Base-by-base conservation (phyloP, 2,888 invertebrate species). In the Lycaena phlaeas region DNA sequence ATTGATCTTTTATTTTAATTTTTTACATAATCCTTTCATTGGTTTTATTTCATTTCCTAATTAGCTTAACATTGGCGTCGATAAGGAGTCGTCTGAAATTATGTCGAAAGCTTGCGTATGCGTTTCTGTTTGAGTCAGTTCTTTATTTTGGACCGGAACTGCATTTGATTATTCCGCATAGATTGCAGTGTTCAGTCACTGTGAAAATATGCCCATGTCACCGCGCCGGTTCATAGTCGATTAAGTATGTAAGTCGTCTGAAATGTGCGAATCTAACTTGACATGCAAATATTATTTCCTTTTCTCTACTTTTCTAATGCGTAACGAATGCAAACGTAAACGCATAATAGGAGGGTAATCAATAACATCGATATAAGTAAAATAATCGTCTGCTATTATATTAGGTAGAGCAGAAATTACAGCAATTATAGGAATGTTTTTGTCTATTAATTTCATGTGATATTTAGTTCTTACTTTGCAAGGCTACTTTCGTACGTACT, bases 141-240 rank as follows among this genome's bases (percentile, higher is more conserved):
- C 9, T 2, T 3, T 4, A 5, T 5, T 6, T 22, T 3, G 9
- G 22, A 11, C 34, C 34, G 34, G 17, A 34, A 12, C 18, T 12
- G 22, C 22, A 22, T 31, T 17, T 17, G 3, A 18, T 4, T 22
- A 2, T 17, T 12, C 12, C 2, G 18, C 17, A 34, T 17, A 18
- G 22, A 22, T 34, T 34, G 18, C 22, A 9, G 17, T 34, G 34
- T 22, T 22, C 34, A 12, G 12, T 6, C 12, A 18, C 34, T 34
- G 34, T 34, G 34, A 34, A 18, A 34, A 31, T 31, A 18, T 31
- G 18, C 22, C 11, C 9, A 6, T 34, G 34, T 34, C 22, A 22
- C 12, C 22, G 34, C 30, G 18, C 34, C 9, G 34, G 22, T 14
- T 22, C 34, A 9, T 18, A 22, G 22, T 34, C 34, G 34, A 34